A percentile compares a stretch with the other conserved stretches of the same genome.
Evolutionary conservation across 2,888 invertebrate species (phyloP).

Genomic region (Megastigmus dorsalis): DNA sequence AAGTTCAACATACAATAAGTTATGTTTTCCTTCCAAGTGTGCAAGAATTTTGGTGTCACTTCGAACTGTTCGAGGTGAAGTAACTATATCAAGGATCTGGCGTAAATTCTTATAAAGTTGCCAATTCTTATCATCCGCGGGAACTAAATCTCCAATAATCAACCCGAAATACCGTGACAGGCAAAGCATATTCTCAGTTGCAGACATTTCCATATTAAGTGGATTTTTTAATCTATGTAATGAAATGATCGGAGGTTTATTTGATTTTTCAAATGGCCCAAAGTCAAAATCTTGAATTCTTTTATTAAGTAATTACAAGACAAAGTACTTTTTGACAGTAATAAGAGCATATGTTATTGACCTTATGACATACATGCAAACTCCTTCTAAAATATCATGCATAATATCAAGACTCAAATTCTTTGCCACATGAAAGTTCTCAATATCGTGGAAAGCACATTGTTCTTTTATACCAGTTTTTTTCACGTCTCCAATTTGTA

Average conservation of each 20-base stretch:
- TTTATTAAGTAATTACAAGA: constrained; percentile 37
- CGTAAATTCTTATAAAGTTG: constrained; percentile 46
- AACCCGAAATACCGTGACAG: constrained; percentile 43
- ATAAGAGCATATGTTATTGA: constrained; percentile 12
- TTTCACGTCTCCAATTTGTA: neutral
- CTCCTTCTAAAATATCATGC: constrained; percentile 9
- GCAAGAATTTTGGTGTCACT: constrained; percentile 24
- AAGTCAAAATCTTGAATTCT: constrained; percentile 45
- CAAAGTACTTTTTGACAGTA: constrained; percentile 35
- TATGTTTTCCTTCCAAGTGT: constrained; percentile 14
- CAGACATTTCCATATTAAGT: constrained; percentile 26
- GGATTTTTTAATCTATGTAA: constrained; percentile 20
- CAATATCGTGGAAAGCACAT: neutral
- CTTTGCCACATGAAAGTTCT: neutral
- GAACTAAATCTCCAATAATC: constrained; percentile 39
- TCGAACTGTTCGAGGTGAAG: constrained; percentile 40
- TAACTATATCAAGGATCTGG: constrained; percentile 45
- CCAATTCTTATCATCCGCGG: constrained; percentile 42
- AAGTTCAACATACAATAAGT: constrained; percentile 17
- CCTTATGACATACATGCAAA: constrained; percentile 9
- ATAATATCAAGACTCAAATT: neutral
- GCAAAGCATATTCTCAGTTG: constrained; percentile 35
- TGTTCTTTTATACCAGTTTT: constrained; percentile 4
- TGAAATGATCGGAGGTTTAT: constrained; percentile 39
- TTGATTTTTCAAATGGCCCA: constrained; percentile 32